Conservation (phyloP, 2,888 invertebrate species). For the Ceratothoa steindachneri region DNA sequence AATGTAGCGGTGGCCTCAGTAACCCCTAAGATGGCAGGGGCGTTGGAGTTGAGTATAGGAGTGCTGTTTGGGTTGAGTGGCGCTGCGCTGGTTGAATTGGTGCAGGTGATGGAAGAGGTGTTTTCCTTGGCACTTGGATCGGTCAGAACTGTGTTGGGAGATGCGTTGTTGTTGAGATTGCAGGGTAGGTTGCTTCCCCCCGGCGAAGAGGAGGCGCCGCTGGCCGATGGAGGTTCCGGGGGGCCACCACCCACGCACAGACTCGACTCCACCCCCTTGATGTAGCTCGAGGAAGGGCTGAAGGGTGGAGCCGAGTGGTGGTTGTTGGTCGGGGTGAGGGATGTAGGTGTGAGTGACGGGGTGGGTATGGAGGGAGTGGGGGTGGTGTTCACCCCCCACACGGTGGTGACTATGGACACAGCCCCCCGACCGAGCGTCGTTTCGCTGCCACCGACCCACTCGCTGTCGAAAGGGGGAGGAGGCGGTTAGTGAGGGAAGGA, state of each 20-base stretch:
- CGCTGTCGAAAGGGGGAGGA: conserved; percentile 17
- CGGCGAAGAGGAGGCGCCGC: not conserved
- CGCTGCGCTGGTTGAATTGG: not conserved
- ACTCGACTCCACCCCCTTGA: not conserved
- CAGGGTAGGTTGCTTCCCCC: not conserved
- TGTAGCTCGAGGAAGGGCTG: conserved; percentile 16
- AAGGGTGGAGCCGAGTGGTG: conserved; percentile 34
- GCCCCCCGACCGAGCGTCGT: conserved; percentile 23
- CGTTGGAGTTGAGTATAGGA: not conserved
- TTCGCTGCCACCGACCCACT: conserved; percentile 38
- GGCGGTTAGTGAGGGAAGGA: not conserved
- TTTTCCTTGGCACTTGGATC: not conserved
- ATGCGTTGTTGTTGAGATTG: not conserved
- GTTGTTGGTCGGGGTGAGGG: conserved; percentile 5
- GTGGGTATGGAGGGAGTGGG: conserved; percentile 12
- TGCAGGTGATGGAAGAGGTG: not conserved
- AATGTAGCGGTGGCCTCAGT: not conserved
- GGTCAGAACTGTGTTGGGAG: not conserved
- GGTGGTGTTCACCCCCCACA: conserved; percentile 19
- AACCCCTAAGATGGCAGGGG: not conserved
- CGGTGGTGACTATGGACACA: conserved; percentile 35
- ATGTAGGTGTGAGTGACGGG: conserved; percentile 25
- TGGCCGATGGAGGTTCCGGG: too few species aligned
- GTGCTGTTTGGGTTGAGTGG: not conserved
- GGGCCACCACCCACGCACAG: not conserved